Base-by-base conservation (phyloP, 2,113 vertebrate genomes). In the Pedetes capensis region DNA sequence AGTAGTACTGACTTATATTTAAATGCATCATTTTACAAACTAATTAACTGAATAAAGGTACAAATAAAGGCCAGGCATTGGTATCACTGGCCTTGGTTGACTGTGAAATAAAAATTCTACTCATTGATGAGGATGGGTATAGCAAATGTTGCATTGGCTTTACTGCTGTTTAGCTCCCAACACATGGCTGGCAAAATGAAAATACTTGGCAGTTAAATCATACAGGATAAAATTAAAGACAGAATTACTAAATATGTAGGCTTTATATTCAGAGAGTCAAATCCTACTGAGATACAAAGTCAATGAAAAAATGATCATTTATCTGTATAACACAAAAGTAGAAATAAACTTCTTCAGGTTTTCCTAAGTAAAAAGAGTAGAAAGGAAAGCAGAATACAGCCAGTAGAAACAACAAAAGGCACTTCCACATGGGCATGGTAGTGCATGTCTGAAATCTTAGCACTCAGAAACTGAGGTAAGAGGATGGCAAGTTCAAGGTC, bases 21-120 rank as follows among this genome's bases (percentile, higher is more conserved):
- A 75, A 68, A 42, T 44, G 10, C 37, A 96, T 25, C 72, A 96
- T 94, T 97, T 97, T 96, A 91, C 7, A 96, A 49, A 74, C 53
- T 97, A 94, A 96, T 97, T 97, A 97, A 96, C 95, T 72, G 91
- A 97, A 98, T 94, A 57, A 95, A 96, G 93, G 44, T 44, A 89
- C 96, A 20, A 95, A 59, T 53, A 34, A 92, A 97, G 96, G 85
- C 78, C 57, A 96, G 59, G 9, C 3, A 25, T 39, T 93, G 7
- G 16, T 80, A 89, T 63, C 0, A 11, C 12, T 69, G 39, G 0
- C 10, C 84, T 93, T 29, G 61, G 59, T 12, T 71, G 66, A 94
- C 6, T 87, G 14, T 42, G 91, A 47, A 37, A 81, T 64, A 13
- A 20, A 96, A 23, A 74, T 3, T 93, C 8, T 8, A 25, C 3